Conservation (phyloP, 2,888 invertebrate species). For the Lypha dubia region DNA sequence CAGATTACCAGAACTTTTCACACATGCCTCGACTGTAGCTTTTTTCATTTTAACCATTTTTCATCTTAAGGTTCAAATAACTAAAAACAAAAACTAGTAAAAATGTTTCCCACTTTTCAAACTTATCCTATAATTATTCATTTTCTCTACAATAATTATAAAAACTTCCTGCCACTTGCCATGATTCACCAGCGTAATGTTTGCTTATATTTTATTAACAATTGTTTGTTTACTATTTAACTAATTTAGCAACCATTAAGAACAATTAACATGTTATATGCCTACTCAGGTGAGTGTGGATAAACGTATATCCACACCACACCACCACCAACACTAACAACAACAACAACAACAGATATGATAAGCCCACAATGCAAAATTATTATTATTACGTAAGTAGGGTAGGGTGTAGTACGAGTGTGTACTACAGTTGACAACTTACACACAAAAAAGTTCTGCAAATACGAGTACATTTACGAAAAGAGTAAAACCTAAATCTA, state of each 20-base stretch:
- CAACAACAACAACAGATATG: background rate
- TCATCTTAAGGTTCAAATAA: too few species aligned
- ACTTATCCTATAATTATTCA: too few species aligned
- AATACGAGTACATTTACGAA: too few species aligned
- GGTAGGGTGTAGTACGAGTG: background rate
- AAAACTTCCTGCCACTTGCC: background rate
- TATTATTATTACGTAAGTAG: slow-evolving; percentile 24
- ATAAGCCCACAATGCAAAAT: slow-evolving; percentile 5
- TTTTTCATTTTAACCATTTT: too few species aligned
- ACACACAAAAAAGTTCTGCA: background rate
- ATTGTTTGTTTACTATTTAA: background rate
- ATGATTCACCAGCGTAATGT: background rate
- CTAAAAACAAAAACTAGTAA: too few species aligned
- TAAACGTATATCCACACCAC: too few species aligned
- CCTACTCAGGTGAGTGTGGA: background rate
- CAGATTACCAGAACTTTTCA: too few species aligned
- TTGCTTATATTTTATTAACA: slow-evolving; percentile 26
- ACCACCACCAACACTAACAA: too few species aligned
- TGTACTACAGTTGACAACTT: background rate
- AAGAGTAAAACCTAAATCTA: background rate
- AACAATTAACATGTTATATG: slow-evolving; percentile 20
- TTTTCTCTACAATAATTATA: background rate
- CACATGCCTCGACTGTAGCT: too few species aligned
- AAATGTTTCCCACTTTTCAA: too few species aligned
- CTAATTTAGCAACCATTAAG: slow-evolving; percentile 37